Conservation (phyloP, 2,888 invertebrate genomes). For the Chymomyza caudatula region DNA sequence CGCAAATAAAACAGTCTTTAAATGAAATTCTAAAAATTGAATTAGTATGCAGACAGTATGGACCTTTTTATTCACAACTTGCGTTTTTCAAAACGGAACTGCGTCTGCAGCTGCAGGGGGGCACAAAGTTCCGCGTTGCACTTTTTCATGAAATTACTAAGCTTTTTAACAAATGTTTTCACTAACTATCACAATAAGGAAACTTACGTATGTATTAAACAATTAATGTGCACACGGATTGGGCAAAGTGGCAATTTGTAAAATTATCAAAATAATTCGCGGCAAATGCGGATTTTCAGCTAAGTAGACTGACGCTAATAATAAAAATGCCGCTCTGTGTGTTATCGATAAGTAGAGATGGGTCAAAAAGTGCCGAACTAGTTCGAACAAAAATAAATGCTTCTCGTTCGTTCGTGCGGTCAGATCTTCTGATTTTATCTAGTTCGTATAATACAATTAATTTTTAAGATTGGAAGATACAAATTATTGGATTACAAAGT, state of each 20-base stretch:
- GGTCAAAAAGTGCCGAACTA: no score
- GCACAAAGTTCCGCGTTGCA: conserved; percentile 1
- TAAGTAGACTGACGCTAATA: conserved; percentile 42
- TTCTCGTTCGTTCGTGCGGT: no score
- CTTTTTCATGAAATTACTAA: conserved; percentile 20
- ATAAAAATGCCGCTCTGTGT: background rate
- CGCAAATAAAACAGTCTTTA: background rate
- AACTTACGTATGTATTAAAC: conserved; percentile 36
- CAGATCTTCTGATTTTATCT: no score
- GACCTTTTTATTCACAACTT: conserved; percentile 61
- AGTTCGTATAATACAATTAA: no score
- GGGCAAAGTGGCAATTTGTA: background rate
- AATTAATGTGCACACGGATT: background rate
- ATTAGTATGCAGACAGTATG: conserved; percentile 46
- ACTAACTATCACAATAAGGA: background rate
- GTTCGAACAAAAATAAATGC: no score
- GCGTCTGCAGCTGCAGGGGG: conserved; percentile 48
- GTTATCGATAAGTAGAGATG: background rate
- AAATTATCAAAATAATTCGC: conserved; percentile 22
- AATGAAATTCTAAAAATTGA: background rate
- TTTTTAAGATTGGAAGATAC: no score
- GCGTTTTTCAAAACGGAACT: conserved; percentile 40
- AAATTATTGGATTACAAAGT: no score
- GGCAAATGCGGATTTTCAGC: conserved; percentile 41
- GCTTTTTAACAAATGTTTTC: conserved; percentile 2